A percentile compares a stretch with the other conserved stretches of the same genome.
Evolutionary conservation across 1,140 invertebrate genomes (phyloP).

Genomic region (Idris sp.): DNA sequence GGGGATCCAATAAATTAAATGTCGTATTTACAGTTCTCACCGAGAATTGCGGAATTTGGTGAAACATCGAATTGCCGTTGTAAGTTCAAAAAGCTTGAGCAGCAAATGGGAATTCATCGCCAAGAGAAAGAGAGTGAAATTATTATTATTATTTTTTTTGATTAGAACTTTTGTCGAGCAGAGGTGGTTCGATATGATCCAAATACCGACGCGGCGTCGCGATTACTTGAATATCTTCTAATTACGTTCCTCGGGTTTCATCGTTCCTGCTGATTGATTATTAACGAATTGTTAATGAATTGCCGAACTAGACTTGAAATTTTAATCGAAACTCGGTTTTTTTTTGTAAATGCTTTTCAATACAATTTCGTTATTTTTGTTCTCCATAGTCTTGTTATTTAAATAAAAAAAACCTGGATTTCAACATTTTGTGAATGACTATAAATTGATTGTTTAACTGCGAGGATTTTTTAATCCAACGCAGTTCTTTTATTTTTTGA

Average conservation of each 20-base stretch:
- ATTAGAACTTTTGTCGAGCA: constrained; percentile 20
- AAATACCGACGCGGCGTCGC: constrained; percentile 1
- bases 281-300: constrained; percentile 17
- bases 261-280: constrained; percentile 13
- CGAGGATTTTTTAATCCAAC: too few species aligned
- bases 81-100: constrained; percentile 21
- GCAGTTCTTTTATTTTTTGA: too few species aligned
- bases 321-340: constrained; percentile 6
- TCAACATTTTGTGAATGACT: too few species aligned
- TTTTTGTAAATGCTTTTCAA: not conserved
- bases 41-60: too few species aligned
- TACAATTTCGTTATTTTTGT: not conserved
- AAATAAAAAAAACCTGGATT: too few species aligned
- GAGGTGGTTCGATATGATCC: constrained; percentile 7
- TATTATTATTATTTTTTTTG: constrained; percentile 25
- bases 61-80: constrained; percentile 15
- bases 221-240: constrained; percentile 13
- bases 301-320: not conserved
- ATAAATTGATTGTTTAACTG: too few species aligned
- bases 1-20: constrained; percentile 45
- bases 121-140: too few species aligned
- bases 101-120: constrained; percentile 14
- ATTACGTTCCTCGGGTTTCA: constrained; percentile 5
- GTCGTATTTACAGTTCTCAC: constrained; percentile 28
- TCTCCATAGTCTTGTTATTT: too few species aligned